Conservation (phyloP, 2,797 vertebrate genomes). For the Orestias chungarensis region DNA sequence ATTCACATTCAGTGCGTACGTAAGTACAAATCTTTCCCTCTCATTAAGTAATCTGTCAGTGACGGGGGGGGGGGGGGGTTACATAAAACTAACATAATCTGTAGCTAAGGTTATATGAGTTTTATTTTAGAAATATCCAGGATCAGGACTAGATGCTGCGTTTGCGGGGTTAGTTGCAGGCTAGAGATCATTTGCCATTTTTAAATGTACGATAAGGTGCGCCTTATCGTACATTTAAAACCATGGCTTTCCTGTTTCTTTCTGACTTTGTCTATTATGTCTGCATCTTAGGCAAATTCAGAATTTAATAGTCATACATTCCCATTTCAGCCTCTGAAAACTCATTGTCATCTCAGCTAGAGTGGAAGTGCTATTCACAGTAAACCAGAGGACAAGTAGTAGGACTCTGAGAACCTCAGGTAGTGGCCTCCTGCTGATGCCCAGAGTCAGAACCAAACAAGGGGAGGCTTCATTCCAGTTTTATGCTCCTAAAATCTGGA, state of each 20-base stretch:
- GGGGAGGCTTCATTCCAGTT: too few species aligned
- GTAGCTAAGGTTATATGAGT: neutral
- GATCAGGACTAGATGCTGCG: slow-evolving; percentile 6
- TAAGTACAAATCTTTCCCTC: slow-evolving; percentile 80
- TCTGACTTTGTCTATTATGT: slow-evolving; percentile 83
- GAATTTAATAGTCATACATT: slow-evolving; percentile 69
- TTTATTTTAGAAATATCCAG: neutral
- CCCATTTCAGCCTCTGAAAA: slow-evolving; percentile 63
- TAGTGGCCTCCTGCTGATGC: too few species aligned
- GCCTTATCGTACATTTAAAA: slow-evolving; percentile 84
- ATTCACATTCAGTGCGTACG: slow-evolving; percentile 78
- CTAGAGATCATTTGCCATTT: slow-evolving; percentile 70
- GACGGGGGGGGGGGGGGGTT: slow-evolving; percentile 46
- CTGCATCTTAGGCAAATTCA: slow-evolving; percentile 82
- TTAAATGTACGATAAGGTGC: slow-evolving; percentile 83
- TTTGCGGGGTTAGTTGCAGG: slow-evolving; percentile 36
- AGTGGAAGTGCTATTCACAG: slow-evolving; percentile 24
- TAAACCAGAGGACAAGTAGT: slow-evolving; percentile 13
- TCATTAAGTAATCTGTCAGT: slow-evolving; percentile 76
- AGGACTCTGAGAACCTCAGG: too few species aligned
- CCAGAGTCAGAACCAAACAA: too few species aligned
- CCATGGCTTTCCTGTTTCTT: slow-evolving; percentile 66
- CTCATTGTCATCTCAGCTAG: slow-evolving; percentile 54
- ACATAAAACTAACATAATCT: slow-evolving; percentile 52
- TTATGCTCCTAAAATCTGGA: too few species aligned